Base-by-base conservation (phyloP, 2,113 vertebrate species). In the Pagrus major region DNA sequence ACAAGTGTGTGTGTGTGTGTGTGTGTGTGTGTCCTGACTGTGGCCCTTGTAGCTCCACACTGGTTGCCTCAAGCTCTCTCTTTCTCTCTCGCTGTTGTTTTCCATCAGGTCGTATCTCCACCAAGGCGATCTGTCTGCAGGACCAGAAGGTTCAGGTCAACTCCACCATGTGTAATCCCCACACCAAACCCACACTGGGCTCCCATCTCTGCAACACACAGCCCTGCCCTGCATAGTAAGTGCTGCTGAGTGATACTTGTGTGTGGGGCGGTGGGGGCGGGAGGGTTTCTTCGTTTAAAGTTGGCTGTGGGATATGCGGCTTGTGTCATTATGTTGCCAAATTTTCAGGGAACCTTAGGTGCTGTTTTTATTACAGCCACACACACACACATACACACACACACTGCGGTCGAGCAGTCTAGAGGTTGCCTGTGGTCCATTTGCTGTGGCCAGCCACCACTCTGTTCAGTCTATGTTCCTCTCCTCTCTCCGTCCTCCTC, bases 161-260 rank as follows among this genome's bases (percentile, higher is more conserved):
- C 93, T 89, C 94, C 82, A 96, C 95, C 63, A 93, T 97, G 68
- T 99, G 98, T 71, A 95, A 93, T 67, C 89, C 94, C 23, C 93
- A 92, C 76, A 94, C 69, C 31, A 96, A 94, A 82, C 96, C 96
- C 37, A 88, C 93, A 4, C 88, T 94, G 14, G 96, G 96, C 71
- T 96, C 96, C 65, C 96, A 96, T 39, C 88, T 94, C 15, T 99
- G 98, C 95, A 99, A 96, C 83, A 94, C 93, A 0, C 96, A 97
- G 81, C 96, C 97, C 85, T 99, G 98, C 90, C 97, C 97, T 33
- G 96, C 97, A 59, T 94, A 96, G 98, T 99, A 94, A 97, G 97
- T 96, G 20, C 55, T 73, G 14, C 25, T 80, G 46, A n/a, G 16
- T 49, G 20, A 9, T n/a, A 10, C 1, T 5, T 39, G 21, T 35